Evolutionary conservation across 2,113 vertebrate species (phyloP), one percentile per base, ranked within the genome.

Genomic region (Sinocyclocheilus anshuiensis): DNA sequence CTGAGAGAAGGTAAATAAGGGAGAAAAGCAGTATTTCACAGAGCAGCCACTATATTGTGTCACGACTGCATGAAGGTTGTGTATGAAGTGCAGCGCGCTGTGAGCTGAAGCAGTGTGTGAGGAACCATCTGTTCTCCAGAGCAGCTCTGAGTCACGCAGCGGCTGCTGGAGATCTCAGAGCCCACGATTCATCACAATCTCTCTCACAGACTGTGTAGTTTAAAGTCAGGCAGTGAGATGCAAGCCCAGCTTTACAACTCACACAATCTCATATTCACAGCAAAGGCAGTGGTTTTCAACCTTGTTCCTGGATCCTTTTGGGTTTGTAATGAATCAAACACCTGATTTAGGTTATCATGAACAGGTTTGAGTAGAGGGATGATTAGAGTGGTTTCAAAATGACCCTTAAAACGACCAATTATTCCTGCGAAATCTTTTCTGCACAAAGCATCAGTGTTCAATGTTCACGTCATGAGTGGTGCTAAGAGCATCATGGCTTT

Each of bases 101-200:
- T 24, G 57, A 80, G 57, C 63, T 36, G 78, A 29, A n/a, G n/a
- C 55, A 45, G 57, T 39, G 61, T 24, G 16, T 65, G 36, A 36
- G 36, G 36, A 36, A 80, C 84, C 84, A 86, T 86, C 84, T 86
- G 76, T 79, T 85, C 84, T 71, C 42, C 76, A 20, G 63, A 79
- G n/a, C 50, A 39, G 84, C 75, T 78, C 75, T 55, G 84, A 85
- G 84, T 85, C 84, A 78, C 20, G 29, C 45, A 57, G 53, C 71
- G n/a, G 36, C 50, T 65, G 15, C 84, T 63, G 55, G 42, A 63
- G 55, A 80, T 78, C 53, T 78, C 50, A 78, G n/a, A 78, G 50
- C 53, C 53, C 36, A 50, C 16, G 18, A 78, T 80, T 80, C 33
- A 57, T 42, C 57, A 24, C 33, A 80, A 63, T 33, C 29, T 29